phyloP scores from a whole-genome alignment of 2,797 vertebrate species.

The Thamnophis elegans region DNA sequence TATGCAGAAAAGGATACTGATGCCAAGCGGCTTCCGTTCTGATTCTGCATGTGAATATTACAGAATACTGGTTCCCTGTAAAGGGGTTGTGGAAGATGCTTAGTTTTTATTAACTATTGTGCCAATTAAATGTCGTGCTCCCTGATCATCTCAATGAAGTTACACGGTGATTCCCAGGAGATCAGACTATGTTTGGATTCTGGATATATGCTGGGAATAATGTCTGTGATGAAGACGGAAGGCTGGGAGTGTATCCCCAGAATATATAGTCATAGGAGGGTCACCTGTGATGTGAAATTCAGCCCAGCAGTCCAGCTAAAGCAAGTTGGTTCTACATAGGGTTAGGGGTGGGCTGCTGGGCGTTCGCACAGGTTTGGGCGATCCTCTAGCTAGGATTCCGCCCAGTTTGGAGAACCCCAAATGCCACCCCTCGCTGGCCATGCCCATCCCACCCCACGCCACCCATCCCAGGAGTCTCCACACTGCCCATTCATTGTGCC shows the following conservation, averaged over 20 bases:
- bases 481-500: too few species aligned
- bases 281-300: not conserved
- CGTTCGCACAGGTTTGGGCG: too few species aligned
- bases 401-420: too few species aligned
- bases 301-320: not conserved
- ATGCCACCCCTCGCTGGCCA: too few species aligned
- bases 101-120: constrained; percentile 37
- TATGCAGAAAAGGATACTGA: constrained; percentile 36
- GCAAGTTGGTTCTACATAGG: not conserved
- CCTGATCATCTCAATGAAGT: constrained; percentile 16
- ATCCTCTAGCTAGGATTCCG: too few species aligned
- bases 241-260: not conserved
- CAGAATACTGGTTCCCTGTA: not conserved
- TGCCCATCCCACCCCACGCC: too few species aligned
- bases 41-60: constrained; percentile 3
- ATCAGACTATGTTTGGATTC: not conserved
- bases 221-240: not conserved
- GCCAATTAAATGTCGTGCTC: constrained; percentile 10
- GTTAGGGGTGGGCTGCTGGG: too few species aligned
- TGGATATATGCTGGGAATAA: not conserved
- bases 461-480: too few species aligned
- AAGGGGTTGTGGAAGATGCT: not conserved
- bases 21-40: constrained; percentile 44
- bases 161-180: not conserved
- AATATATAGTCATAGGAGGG: not conserved